phyloP scores from a whole-genome alignment of 2,888 invertebrate species.

The Hirtodrosophila alboralis region DNA sequence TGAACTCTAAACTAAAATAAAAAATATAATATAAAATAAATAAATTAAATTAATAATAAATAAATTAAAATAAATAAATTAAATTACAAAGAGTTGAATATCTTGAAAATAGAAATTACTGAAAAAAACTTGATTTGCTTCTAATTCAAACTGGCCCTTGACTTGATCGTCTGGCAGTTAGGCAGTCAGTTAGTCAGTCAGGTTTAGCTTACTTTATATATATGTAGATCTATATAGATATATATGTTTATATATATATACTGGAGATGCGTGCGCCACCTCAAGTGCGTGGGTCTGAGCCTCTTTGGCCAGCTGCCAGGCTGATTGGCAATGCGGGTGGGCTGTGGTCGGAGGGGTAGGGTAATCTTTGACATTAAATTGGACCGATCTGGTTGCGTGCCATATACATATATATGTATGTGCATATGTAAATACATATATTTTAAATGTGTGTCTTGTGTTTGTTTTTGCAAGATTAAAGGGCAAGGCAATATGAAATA shows the following conservation, averaged over 20 bases:
- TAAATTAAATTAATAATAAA: too few species aligned
- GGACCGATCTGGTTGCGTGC: conserved; percentile 59
- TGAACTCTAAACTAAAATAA: too few species aligned
- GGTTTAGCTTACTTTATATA: background rate
- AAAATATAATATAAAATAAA: too few species aligned
- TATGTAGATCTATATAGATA: conserved; percentile 1
- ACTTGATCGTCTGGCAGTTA: too few species aligned
- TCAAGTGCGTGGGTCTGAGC: conserved; percentile 49
- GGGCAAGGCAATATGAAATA: conserved; percentile 33
- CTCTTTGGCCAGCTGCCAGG: conserved; percentile 64
- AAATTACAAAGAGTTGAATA: too few species aligned
- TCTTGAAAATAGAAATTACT: too few species aligned
- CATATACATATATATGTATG: too few species aligned
- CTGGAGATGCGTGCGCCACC: conserved; percentile 46
- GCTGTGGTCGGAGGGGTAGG: background rate
- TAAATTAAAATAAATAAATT: too few species aligned
- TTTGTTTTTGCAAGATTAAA: conserved; percentile 28
- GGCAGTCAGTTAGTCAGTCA: too few species aligned
- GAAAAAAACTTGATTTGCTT: too few species aligned
- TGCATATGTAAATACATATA: too few species aligned
- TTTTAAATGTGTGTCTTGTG: conserved; percentile 20
- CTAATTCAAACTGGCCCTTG: too few species aligned
- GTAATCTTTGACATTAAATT: conserved; percentile 48
- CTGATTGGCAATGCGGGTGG: background rate
- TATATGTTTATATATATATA: background rate